phyloP scores from a whole-genome alignment of 2,797 vertebrate species.

The Cercopithecus mitis region DNA sequence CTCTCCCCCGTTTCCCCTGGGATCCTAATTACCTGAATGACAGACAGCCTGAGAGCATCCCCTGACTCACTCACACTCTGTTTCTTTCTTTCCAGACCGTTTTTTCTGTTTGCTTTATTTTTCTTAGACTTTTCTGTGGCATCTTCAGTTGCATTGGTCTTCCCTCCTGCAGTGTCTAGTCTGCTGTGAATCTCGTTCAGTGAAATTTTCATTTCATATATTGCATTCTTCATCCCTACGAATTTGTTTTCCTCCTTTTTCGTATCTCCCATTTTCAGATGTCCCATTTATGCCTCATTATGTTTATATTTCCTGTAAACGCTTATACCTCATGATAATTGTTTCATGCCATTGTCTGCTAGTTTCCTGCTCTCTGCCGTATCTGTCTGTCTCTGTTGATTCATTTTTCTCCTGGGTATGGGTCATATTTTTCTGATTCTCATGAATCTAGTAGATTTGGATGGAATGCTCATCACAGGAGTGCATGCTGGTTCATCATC shows the following conservation, averaged over 20 bases:
- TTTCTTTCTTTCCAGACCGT: not conserved
- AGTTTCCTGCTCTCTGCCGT: too few relatives aligned
- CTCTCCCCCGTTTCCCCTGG: not conserved
- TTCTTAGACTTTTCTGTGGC: not conserved
- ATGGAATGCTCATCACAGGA: not conserved
- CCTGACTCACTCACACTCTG: not conserved
- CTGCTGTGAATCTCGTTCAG: not conserved
- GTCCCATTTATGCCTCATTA: not conserved
- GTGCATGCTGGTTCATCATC: not conserved
- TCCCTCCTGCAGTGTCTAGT: too few relatives aligned
- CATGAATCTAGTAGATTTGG: not conserved
- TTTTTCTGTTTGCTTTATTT: not conserved
- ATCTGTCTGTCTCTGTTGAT: too few relatives aligned
- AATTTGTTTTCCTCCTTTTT: not conserved
- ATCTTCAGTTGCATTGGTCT: accelerated
- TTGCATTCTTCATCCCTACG: too few relatives aligned
- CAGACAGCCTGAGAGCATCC: not conserved
- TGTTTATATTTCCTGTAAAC: not conserved
- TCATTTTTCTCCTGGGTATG: not conserved
- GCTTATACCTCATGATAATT: not conserved
- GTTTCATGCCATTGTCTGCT: too few relatives aligned
- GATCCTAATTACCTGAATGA: too few relatives aligned
- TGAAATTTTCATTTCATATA: not conserved
- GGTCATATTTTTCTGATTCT: not conserved
- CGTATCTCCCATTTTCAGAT: not conserved